Conservation (phyloP, 2,797 vertebrate genomes). For the Periparus ater region DNA sequence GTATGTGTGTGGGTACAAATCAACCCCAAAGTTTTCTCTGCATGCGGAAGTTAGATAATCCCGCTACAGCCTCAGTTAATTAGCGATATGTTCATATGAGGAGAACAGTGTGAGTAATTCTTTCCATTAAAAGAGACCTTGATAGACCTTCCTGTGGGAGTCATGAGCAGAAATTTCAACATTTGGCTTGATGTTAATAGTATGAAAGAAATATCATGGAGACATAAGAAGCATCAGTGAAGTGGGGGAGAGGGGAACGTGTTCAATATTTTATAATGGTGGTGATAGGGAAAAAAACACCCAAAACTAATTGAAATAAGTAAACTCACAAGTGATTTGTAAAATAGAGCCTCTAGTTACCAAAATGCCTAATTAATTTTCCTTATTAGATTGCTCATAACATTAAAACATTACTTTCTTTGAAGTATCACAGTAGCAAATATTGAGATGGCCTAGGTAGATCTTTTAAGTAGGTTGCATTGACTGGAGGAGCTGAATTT, state of each 20-base stretch:
- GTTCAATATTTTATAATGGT: neutral
- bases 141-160: slow-evolving; percentile 44
- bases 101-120: slow-evolving; percentile 42
- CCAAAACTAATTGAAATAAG: neutral
- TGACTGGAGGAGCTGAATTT: slow-evolving; percentile 32
- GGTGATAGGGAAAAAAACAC: fast-evolving
- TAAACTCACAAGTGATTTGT: neutral
- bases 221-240: neutral
- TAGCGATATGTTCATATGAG: neutral
- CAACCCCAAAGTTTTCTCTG: neutral
- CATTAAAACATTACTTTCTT: slow-evolving; percentile 38
- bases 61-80: slow-evolving; percentile 11
- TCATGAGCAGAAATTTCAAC: neutral
- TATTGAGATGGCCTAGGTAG: neutral
- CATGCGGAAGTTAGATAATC: neutral
- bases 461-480: slow-evolving; percentile 14
- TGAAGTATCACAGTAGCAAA: neutral
- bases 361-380: slow-evolving; percentile 39
- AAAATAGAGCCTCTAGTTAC: slow-evolving; percentile 10
- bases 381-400: slow-evolving; percentile 16
- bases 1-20: neutral
- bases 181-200: neutral
- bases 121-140: slow-evolving; percentile 53
- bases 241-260: neutral
- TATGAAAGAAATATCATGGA: neutral